Percentiles rank a stretch among this genome's conserved stretches.
phyloP scores from a whole-genome alignment of 2,888 invertebrate species.

The Pristionchus exspectatus region DNA sequence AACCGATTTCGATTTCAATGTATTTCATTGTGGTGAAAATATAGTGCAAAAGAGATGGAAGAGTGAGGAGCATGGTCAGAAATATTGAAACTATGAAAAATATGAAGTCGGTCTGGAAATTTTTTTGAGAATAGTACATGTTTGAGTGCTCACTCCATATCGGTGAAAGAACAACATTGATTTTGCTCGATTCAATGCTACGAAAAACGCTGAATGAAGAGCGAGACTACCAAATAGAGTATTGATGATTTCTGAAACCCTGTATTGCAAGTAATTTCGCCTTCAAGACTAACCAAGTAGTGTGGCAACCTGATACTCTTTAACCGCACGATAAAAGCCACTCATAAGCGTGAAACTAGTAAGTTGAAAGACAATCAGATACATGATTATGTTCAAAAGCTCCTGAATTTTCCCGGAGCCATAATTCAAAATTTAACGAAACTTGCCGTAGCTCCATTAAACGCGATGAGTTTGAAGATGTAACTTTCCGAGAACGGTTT shows the following conservation, averaged over 20 bases:
- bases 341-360: background rate
- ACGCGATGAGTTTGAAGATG: constrained; percentile 8
- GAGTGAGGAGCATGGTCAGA: background rate
- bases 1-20: background rate
- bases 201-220: background rate
- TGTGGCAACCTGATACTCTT: background rate
- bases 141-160: background rate
- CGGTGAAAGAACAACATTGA: background rate
- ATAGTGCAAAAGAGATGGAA: background rate
- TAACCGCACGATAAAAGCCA: background rate
- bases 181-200: background rate
- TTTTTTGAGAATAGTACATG: background rate
- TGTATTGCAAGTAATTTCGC: too few species aligned
- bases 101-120: background rate
- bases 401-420: background rate
- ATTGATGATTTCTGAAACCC: background rate
- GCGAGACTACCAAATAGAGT: background rate
- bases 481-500: background rate
- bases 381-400: background rate
- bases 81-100: background rate
- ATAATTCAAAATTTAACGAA: background rate
- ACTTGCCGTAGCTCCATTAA: background rate
- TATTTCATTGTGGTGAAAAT: too few species aligned
- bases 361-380: background rate
- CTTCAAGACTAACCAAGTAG: background rate